These are phyloP conservation scores for Linnaemya vulpina DNA, from an alignment of 2,888 invertebrate species.

Conservation along the genomic window DNA sequence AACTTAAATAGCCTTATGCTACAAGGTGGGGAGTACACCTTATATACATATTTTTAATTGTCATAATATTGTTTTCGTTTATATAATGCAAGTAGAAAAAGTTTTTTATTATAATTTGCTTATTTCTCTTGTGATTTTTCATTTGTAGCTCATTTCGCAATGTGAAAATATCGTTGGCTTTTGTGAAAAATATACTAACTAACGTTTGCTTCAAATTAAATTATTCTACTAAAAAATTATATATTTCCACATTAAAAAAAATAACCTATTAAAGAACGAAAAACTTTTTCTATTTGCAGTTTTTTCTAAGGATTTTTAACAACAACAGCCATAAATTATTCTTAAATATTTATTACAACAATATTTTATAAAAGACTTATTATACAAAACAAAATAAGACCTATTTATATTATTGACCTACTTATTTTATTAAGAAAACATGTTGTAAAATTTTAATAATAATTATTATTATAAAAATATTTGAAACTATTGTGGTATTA, in stretches of 20 bases:
- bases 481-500: slow-evolving; percentile 42
- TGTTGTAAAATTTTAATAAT: slow-evolving; percentile 21
- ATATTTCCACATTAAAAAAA: background rate
- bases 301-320: slow-evolving; percentile 68
- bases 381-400: background rate
- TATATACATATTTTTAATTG: background rate
- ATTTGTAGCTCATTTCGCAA: slow-evolving; percentile 56
- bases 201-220: slow-evolving; percentile 2
- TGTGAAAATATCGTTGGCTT: slow-evolving; percentile 55
- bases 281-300: slow-evolving; percentile 72
- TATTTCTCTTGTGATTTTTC: slow-evolving; percentile 15
- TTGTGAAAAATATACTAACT: slow-evolving; percentile 7
- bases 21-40: background rate
- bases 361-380: slow-evolving; percentile 32
- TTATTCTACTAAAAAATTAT: slow-evolving; percentile 3
- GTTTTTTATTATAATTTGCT: slow-evolving; percentile 60
- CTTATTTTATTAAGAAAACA: slow-evolving; percentile 1
- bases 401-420: too few relatives aligned
- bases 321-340: slow-evolving; percentile 63
- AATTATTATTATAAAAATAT: slow-evolving; percentile 44
- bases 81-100: slow-evolving; percentile 71
- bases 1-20: background rate
- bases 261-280: slow-evolving; percentile 38
- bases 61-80: slow-evolving; percentile 15
- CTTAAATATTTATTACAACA: slow-evolving; percentile 1